Percentiles rank a stretch among this genome's conserved stretches.
These are phyloP conservation scores for Bembecia ichneumoniformis DNA, from an alignment of 2,888 invertebrate species.

Conservation along the genomic window DNA sequence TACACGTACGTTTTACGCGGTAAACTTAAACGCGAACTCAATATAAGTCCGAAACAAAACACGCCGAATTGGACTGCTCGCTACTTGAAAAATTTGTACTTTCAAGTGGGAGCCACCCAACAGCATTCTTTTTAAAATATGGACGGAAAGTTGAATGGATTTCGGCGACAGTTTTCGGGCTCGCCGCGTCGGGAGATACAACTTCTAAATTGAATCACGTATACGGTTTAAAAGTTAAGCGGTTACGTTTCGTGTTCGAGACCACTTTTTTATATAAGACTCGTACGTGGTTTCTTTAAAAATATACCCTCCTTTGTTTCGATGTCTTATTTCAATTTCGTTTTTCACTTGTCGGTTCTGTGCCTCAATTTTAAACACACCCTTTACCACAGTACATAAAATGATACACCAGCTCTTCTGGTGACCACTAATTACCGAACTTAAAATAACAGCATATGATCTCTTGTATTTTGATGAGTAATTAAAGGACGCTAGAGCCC, in stretches of 20 bases:
- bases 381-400: no score
- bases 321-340: conserved; percentile 38
- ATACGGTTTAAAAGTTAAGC: conserved; percentile 70
- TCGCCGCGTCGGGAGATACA: conserved; percentile 44
- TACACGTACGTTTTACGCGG: no score
- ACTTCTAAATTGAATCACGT: conserved; percentile 70
- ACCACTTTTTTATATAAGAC: conserved; percentile 57
- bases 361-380: neutral
- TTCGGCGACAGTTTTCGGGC: conserved; percentile 53
- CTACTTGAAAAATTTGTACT: conserved; percentile 21
- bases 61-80: neutral
- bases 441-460: no score
- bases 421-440: no score
- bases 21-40: no score
- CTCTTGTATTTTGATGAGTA: no score
- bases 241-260: conserved; percentile 58
- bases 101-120: conserved; percentile 22
- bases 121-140: conserved; percentile 44
- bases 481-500: no score
- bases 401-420: no score
- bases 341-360: conserved; percentile 4
- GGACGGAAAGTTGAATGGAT: conserved; percentile 52
- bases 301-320: conserved; percentile 42
- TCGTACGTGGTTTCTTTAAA: conserved; percentile 55
- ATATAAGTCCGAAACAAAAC: neutral